Evolutionary conservation across 1,140 invertebrate genomes (phyloP), one percentile per base, ranked within the genome.

Genomic region (Aphidius gifuensis): DNA sequence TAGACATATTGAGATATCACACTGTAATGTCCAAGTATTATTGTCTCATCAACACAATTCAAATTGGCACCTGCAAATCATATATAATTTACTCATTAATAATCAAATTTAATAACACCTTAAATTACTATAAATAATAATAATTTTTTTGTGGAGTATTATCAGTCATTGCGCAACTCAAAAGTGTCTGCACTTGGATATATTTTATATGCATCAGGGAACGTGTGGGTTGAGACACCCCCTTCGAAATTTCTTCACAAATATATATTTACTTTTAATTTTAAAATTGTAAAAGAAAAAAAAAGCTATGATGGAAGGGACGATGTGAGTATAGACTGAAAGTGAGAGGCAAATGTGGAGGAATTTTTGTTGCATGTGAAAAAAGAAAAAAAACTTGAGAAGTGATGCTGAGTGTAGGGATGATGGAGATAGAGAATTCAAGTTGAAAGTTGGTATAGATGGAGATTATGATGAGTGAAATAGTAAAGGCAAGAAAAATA

Each of bases 121-220:
- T 16, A 16, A 16, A 16, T 16, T 16, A 16, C 16, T 16, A 16
- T 16, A 16, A 16, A 16, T 16, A 16, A 16, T 16, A 16, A 16
- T 16, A 16, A 16, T 16, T 16, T 16, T 32, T 32, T 32, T 32
- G 1, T 32, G 4, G 0, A 32, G 23, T 32, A 32, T 32, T 0
- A 4, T 32, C 23, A 32, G 23, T 32, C 23, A 32, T 32, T 32
- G 23, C 23, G 23, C 23, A 32, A 3, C 23, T 32, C 57, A 61
- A 62, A 66, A 42, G 56, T 57, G 63, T 55, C 64, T 61, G 60
- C 68, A 72, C 64, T 69, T 69, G 66, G 51, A 64, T 69, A 66
- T 68, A 70, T 71, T 70, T 72, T 32, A 32, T 68, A 72, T 71
- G 70, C 70, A 70, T 70, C 64, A 61, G 70, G 66, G 58, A 66